These are phyloP conservation scores for Geranospiza caerulescens DNA, from an alignment of 2,797 vertebrate species.

Conservation along the genomic window DNA sequence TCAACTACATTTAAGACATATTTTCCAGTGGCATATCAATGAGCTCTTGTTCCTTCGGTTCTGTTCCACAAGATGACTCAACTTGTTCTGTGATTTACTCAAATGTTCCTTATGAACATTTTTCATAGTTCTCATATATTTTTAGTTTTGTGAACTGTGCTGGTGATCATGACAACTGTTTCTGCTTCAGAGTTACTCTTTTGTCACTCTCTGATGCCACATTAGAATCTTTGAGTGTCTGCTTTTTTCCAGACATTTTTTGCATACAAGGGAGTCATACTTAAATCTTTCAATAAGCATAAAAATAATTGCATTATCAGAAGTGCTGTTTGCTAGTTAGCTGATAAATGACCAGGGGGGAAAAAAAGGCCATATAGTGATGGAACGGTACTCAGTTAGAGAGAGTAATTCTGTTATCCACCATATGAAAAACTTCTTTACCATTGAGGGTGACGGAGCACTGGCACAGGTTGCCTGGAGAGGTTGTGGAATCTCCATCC, in stretches of 20 bases:
- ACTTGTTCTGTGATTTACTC: conserved; percentile 24
- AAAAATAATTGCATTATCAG: background rate
- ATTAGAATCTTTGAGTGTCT: background rate
- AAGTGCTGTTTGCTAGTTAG: background rate
- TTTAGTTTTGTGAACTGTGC: conserved; percentile 26
- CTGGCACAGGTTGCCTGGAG: background rate
- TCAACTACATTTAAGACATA: background rate
- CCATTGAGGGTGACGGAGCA: background rate
- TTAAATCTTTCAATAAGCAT: background rate
- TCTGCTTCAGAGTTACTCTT: background rate
- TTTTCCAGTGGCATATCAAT: conserved; percentile 48
- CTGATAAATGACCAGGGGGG: background rate
- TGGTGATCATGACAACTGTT: background rate
- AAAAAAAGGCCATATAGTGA: background rate
- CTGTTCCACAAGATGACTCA: conserved; percentile 31
- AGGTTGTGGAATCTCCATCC: background rate
- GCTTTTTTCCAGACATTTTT: background rate
- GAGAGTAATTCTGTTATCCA: background rate
- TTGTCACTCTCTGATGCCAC: background rate
- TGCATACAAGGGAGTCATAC: background rate
- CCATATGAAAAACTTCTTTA: background rate
- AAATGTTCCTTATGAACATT: conserved; percentile 35
- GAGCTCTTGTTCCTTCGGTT: conserved; percentile 16
- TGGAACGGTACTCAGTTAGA: background rate
- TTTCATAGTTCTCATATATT: conserved; percentile 22